These are phyloP conservation scores for Pyrocoelia pectoralis DNA, from an alignment of 2,888 invertebrate species.

Conservation along the genomic window DNA sequence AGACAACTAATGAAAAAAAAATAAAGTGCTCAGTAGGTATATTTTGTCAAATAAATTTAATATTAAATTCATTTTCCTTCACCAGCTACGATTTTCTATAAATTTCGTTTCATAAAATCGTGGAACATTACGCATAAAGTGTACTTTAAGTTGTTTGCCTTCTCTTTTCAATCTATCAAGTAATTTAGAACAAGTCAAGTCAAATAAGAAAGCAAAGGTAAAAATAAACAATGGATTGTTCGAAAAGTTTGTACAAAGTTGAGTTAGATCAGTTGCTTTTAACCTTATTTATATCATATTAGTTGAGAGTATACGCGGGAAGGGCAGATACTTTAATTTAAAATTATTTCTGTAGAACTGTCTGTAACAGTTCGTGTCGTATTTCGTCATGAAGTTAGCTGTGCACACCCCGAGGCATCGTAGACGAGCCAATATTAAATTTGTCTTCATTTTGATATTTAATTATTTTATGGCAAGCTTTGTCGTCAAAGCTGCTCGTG, in stretches of 20 bases:
- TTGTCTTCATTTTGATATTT: constrained; percentile 60
- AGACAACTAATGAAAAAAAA: too few species aligned
- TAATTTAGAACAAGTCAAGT: too few species aligned
- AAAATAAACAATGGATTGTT: too few species aligned
- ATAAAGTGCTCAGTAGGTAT: too few species aligned
- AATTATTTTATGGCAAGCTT: constrained; percentile 58
- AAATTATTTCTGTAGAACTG: constrained; percentile 30
- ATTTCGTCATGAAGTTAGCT: constrained; percentile 28
- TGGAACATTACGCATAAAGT: too few species aligned
- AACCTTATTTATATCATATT: constrained; percentile 11
- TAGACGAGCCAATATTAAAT: constrained; percentile 56
- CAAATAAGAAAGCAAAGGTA: too few species aligned
- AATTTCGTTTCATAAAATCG: too few species aligned
- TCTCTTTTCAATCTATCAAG: too few species aligned
- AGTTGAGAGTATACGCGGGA: neutral
- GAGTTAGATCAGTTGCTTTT: constrained; percentile 5
- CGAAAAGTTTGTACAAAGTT: neutral
- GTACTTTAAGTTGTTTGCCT: too few species aligned
- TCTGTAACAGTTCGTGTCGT: constrained; percentile 30
- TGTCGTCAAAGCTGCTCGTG: constrained; percentile 56
- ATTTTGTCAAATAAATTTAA: too few species aligned
- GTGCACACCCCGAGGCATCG: constrained; percentile 41
- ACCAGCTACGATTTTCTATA: too few species aligned
- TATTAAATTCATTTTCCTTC: too few species aligned
- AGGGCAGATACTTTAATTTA: constrained; percentile 9